Conservation (phyloP, 2,113 vertebrate species). For the Hippocampus abdominalis region DNA sequence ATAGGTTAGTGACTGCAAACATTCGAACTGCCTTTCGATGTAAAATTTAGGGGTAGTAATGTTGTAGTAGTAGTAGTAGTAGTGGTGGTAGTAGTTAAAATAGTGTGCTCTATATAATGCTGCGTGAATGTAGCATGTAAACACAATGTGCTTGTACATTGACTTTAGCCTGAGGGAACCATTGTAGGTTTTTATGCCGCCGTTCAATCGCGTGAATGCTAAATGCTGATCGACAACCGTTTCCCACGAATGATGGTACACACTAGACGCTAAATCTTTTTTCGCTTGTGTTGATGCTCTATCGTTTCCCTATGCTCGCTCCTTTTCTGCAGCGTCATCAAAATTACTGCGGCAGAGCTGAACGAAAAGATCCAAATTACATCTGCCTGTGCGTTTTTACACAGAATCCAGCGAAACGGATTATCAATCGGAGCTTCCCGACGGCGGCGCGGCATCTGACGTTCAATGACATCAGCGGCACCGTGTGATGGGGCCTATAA, state of each 20-base stretch:
- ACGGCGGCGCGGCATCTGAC: not conserved
- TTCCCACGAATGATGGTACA: not conserved
- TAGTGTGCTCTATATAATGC: not conserved
- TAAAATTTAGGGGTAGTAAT: not conserved
- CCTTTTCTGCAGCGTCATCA: not conserved
- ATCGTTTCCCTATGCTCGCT: not conserved
- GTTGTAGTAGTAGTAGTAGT: not conserved
- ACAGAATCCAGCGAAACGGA: not conserved
- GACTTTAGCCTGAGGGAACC: not conserved
- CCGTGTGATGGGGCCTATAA: not conserved
- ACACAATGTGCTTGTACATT: not conserved
- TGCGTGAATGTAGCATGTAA: not conserved
- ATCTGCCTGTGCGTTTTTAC: not conserved
- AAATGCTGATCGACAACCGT: not conserved
- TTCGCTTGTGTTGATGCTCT: not conserved
- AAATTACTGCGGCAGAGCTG: not conserved
- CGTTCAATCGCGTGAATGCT: not conserved
- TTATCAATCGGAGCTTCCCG: not conserved
- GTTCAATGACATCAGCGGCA: not conserved
- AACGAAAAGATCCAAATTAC: not conserved
- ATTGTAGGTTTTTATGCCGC: not conserved
- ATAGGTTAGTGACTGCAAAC: not conserved
- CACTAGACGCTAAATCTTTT: not conserved
- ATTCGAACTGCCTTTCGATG: not conserved
- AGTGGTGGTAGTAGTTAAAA: not conserved